Base-by-base conservation (phyloP, 1,140 invertebrate genomes). In the Apis cerana region DNA sequence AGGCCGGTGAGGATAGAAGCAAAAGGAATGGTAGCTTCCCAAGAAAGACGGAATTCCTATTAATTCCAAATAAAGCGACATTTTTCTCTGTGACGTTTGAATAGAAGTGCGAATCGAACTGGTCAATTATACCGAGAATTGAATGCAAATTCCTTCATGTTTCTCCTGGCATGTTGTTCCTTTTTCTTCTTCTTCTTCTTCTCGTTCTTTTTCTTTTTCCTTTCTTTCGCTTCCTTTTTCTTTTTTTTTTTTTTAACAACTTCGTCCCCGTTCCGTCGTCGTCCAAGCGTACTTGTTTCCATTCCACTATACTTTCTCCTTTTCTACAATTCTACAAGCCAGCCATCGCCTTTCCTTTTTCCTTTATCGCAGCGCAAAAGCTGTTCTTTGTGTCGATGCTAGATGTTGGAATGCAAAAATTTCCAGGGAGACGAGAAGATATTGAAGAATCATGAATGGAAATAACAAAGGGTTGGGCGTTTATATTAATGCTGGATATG, bases 61-160 rank as follows among this genome's bases (percentile, higher is more conserved):
- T 81, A 81, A 81, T 75, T 75, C 71, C 23, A 81, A 81, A 81
- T 81, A 81, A 75, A 75, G 79, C 79, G 79, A 81, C 79, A 81
- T 59, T 75, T 59, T 68, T 54, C 62, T 27, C 17, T n/a, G 79
- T 52, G 62, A 75, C 62, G 79, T 59, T 81, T 59, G 62, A 81
- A 81, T 75, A 65, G 62, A 58, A 54, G 70, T 27, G 79, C 54
- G 79, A 81, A 81, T 81, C 71, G 79, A 81, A 75, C 54, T 56
- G 62, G 71, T 81, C 72, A 81, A 81, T 81, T 81, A 75, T 67
- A 81, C 62, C 33, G 12, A 13, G 43, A 81, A 81, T 81, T 65
- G 61, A 81, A 81, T 81, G 62, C 71, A 81, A 80, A 80, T 80
- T 80, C 70, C 52, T 54, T 52, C 58, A 15, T 80, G 78, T 65